phyloP scores from a whole-genome alignment of 37 sponge, comb jelly and placozoan genomes.

The Crambe crambe region DNA sequence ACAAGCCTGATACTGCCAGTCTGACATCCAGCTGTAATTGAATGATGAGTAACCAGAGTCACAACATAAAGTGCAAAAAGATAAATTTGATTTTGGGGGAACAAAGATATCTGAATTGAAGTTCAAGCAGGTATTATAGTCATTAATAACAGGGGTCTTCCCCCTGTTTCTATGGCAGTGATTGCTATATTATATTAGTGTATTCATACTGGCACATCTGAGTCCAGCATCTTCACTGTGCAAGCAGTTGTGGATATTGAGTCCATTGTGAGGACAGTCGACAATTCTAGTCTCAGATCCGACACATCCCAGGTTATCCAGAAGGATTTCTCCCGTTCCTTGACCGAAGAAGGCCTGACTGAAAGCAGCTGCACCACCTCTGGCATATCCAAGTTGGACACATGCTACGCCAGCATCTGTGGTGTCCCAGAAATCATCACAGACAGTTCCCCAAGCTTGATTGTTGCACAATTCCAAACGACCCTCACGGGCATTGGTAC shows the following conservation, averaged over 20 bases:
- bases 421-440: background rate
- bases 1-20: background rate
- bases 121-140: no score
- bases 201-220: background rate
- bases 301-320: conserved; percentile 21
- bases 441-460: background rate
- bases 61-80: no score
- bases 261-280: conserved; percentile 8
- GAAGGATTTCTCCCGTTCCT: background rate
- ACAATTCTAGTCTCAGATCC: conserved; percentile 13
- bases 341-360: background rate
- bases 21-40: background rate
- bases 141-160: no score
- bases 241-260: background rate
- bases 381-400: background rate
- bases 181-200: no score
- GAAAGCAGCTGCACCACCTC: background rate
- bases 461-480: background rate
- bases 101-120: no score
- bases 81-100: no score
- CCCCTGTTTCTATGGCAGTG: no score
- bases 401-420: background rate
- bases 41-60: no score
- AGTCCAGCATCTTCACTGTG: background rate
- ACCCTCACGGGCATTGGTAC: background rate